Evolutionary conservation across 2,113 vertebrate genomes (phyloP).

Genomic region (Cyphomyrus plagiostoma): DNA sequence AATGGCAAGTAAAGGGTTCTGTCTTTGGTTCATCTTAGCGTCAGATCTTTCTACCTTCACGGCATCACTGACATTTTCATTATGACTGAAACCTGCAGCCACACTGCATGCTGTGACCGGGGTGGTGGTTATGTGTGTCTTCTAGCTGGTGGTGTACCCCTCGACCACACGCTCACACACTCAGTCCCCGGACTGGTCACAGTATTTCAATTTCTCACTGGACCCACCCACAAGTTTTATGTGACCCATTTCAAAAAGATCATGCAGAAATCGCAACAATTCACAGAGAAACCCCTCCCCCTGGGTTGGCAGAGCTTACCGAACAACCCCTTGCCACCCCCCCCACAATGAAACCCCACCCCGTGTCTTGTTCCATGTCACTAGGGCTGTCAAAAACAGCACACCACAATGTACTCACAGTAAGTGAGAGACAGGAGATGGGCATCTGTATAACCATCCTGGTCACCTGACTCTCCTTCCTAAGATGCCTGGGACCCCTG

Average conservation of each 20-base stretch:
- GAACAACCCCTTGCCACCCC: not conserved
- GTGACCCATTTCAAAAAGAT: not conserved
- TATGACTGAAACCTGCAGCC: not conserved
- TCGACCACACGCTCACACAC: not conserved
- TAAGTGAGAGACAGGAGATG: not conserved
- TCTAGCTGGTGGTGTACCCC: not conserved
- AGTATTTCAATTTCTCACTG: too few species aligned
- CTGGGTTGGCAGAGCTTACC: too few species aligned
- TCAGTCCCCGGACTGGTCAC: not conserved
- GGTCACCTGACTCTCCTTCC: not conserved
- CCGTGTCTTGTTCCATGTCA: not conserved
- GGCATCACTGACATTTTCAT: not conserved
- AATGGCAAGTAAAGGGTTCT: not conserved
- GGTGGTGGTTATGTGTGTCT: not conserved
- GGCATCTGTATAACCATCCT: not conserved
- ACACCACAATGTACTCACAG: not conserved
- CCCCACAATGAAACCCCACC: too few species aligned
- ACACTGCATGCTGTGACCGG: not conserved
- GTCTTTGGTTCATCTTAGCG: not conserved
- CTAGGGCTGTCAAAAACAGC: not conserved
- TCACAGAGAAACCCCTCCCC: not conserved
- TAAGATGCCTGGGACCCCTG: not conserved
- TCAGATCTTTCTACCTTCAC: too few species aligned
- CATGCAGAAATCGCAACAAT: not conserved
- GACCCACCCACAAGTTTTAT: not conserved